Conservation (phyloP, 2,113 vertebrate genomes). For the Bubo blakistoni region DNA sequence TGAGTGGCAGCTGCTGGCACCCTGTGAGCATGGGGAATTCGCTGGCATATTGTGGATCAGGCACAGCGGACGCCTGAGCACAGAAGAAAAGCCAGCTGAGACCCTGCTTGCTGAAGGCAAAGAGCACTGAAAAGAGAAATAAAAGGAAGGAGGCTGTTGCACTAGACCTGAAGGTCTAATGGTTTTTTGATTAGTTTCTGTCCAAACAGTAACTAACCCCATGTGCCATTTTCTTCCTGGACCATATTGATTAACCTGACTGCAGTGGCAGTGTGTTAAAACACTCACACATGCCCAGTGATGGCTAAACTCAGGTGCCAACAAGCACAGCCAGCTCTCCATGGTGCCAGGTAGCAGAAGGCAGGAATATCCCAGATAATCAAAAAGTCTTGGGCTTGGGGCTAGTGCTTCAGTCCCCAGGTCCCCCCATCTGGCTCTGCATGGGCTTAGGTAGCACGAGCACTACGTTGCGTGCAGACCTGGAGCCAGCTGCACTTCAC, state of each 20-base stretch:
- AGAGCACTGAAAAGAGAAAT: neutral
- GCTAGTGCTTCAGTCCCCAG: neutral
- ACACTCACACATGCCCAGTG: neutral
- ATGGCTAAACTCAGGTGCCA: neutral
- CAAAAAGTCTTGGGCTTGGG: neutral
- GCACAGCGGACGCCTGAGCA: neutral
- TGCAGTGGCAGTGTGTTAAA: neutral
- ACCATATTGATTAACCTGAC: neutral
- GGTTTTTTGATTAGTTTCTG: neutral
- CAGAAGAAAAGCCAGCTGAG: neutral
- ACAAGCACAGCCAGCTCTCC: neutral
- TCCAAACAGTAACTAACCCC: neutral
- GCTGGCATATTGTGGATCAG: neutral
- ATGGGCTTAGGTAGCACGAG: neutral
- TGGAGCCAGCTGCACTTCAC: neutral
- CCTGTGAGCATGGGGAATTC: neutral
- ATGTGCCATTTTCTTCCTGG: neutral
- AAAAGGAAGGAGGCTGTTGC: neutral
- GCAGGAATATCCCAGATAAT: neutral
- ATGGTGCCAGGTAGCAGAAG: neutral
- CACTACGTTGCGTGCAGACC: neutral
- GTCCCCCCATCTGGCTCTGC: neutral
- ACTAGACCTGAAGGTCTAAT: neutral
- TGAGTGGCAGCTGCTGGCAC: slow-evolving; percentile 35
- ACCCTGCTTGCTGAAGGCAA: neutral